Conservation (phyloP, 2,113 vertebrate genomes). For the Cisticola juncidis region DNA sequence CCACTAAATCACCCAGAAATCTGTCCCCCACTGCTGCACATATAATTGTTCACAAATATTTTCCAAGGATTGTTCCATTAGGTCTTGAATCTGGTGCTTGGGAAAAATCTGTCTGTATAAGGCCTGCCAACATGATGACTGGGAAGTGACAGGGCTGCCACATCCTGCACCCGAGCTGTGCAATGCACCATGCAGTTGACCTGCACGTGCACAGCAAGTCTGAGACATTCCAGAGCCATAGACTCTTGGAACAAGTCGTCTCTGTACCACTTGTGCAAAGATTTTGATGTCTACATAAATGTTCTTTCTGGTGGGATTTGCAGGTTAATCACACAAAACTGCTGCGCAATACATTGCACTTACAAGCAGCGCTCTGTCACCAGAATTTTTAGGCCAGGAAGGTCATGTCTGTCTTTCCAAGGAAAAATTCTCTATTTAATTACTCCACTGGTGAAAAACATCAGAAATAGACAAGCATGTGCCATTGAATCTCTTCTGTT, state of each 20-base stretch:
- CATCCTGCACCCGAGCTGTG: not conserved
- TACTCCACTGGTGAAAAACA: not conserved
- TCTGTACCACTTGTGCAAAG: not conserved
- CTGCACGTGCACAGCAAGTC: not conserved
- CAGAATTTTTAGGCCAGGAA: not conserved
- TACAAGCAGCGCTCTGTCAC: not conserved
- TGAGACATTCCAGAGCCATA: not conserved
- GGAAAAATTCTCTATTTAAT: not conserved
- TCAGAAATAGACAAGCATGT: not conserved
- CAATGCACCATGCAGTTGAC: not conserved
- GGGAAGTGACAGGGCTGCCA: not conserved
- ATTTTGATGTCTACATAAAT: not conserved
- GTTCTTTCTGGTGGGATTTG: not conserved
- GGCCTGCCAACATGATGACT: not conserved
- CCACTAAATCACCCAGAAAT: not conserved
- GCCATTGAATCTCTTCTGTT: not conserved
- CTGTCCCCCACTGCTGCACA: not conserved
- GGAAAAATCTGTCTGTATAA: not conserved
- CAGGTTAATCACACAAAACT: not conserved
- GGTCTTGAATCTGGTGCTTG: not conserved
- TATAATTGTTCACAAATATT: not conserved
- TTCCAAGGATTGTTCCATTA: not conserved
- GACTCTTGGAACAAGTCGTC: not conserved
- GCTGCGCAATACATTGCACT: not conserved
- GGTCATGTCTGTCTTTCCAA: not conserved